Evolutionary conservation across 2,113 vertebrate species (phyloP).

Genomic region (Myotis lucifugus): DNA sequence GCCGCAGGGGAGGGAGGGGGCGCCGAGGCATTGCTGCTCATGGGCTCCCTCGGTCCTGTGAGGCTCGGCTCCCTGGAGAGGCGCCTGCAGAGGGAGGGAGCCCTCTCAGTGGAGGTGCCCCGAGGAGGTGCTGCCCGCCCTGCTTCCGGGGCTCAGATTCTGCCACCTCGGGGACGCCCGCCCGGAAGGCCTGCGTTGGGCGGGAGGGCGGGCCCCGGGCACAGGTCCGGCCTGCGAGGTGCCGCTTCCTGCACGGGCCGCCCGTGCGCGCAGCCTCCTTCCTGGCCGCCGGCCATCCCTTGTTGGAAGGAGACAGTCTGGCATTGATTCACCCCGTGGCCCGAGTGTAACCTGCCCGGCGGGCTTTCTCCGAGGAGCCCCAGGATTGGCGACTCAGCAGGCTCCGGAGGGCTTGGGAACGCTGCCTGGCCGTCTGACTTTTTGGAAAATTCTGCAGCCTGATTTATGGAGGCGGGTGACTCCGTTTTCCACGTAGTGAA

Average conservation of each 20-base stretch:
- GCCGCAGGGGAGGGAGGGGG: rapidly evolving
- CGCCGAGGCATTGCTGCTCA: rapidly evolving
- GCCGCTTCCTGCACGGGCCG: background rate
- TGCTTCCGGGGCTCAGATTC: rapidly evolving
- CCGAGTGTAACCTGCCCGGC: background rate
- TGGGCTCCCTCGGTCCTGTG: background rate
- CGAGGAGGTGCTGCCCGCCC: rapidly evolving
- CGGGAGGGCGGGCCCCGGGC: background rate
- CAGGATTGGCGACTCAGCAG: background rate
- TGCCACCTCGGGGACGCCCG: background rate
- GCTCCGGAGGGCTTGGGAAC: background rate
- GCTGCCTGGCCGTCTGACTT: background rate
- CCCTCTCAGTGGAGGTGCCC: background rate
- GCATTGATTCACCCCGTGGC: background rate
- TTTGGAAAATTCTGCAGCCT: background rate
- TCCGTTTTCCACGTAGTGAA: background rate
- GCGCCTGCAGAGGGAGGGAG: rapidly evolving
- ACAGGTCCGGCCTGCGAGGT: background rate
- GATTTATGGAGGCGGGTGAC: background rate
- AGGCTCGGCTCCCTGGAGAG: background rate
- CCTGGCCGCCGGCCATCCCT: background rate
- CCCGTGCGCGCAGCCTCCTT: background rate
- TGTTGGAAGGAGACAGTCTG: background rate
- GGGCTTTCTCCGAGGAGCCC: background rate
- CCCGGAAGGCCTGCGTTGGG: background rate